Conservation (phyloP, 1,140 invertebrate genomes). For the Littorina saxatilis region DNA sequence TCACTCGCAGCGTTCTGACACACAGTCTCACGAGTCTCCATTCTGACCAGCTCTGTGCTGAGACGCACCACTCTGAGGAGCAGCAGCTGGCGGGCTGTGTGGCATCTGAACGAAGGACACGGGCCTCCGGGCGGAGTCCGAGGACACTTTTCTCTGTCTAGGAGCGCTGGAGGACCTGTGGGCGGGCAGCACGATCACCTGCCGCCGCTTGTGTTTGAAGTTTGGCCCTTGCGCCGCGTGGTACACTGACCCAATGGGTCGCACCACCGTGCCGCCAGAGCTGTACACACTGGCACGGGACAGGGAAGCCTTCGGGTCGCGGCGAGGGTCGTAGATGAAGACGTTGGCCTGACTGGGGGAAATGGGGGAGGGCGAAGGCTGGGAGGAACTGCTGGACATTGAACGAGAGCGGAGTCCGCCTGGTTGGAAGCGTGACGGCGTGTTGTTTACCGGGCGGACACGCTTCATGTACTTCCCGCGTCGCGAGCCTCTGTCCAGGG, state of each 20-base stretch:
- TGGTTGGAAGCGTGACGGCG: background rate
- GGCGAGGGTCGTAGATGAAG: background rate
- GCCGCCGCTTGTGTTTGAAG: slow-evolving; percentile 9
- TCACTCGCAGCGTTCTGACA: too few relatives aligned
- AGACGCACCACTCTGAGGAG: background rate
- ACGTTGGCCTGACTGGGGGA: background rate
- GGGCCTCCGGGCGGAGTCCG: too few relatives aligned
- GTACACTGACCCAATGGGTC: slow-evolving; percentile 38
- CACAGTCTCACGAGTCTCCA: too few relatives aligned
- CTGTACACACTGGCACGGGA: background rate
- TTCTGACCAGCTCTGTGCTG: too few relatives aligned
- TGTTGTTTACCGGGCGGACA: background rate
- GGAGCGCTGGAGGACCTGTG: background rate
- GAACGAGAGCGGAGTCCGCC: background rate
- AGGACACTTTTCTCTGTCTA: background rate
- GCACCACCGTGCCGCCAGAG: slow-evolving; percentile 14
- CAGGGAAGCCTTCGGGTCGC: background rate
- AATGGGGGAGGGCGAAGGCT: background rate
- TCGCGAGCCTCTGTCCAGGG: background rate
- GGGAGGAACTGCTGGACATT: background rate
- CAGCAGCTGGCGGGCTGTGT: background rate
- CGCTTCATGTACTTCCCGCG: slow-evolving; percentile 19
- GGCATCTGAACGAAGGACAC: too few relatives aligned
- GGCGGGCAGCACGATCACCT: slow-evolving; percentile 29
- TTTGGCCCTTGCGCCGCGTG: slow-evolving; percentile 6